These are phyloP conservation scores for Gisinianus flammeolus DNA, from an alignment of 2,888 invertebrate species.

Conservation along the genomic window DNA sequence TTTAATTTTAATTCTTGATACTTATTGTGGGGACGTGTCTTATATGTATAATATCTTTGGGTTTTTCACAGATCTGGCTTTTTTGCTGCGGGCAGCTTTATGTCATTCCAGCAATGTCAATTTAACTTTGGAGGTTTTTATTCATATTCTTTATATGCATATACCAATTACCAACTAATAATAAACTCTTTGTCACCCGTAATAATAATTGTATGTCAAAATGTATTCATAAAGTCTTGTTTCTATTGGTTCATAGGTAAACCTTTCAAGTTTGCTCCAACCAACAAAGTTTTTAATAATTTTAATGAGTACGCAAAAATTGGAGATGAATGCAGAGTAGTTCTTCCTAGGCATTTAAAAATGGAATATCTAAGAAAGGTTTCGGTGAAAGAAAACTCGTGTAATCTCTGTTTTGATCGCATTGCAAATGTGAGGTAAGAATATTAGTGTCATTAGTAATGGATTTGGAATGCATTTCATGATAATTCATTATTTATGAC, in stretches of 20 bases:
- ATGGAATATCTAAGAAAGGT: conserved; percentile 75
- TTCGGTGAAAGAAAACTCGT: conserved; percentile 80
- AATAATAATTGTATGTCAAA: too few relatives aligned
- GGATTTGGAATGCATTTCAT: too few relatives aligned
- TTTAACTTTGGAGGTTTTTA: too few relatives aligned
- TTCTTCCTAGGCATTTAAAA: conserved; percentile 82
- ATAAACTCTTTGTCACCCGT: too few relatives aligned
- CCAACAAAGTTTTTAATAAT: conserved; percentile 70
- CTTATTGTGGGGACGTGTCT: conserved; percentile 4
- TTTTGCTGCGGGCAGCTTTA: conserved; percentile 94
- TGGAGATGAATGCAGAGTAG: conserved; percentile 76
- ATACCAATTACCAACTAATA: too few relatives aligned
- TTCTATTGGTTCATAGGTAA: too few relatives aligned
- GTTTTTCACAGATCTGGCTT: conserved; percentile 74
- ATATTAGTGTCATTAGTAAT: too few relatives aligned
- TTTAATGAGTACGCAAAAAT: conserved; percentile 82
- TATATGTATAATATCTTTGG: conserved; percentile 6
- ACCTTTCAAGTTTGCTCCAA: conserved; percentile 79
- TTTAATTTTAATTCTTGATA: not conserved
- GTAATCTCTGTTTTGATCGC: conserved; percentile 85
- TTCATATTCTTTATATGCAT: too few relatives aligned
- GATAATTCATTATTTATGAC: conserved; percentile 24
- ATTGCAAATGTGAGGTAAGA: conserved; percentile 72
- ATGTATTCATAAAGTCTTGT: too few relatives aligned
- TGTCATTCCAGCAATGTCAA: conserved; percentile 93